A percentile compares a stretch with the other conserved stretches of the same genome.
phyloP scores from a whole-genome alignment of 2,888 invertebrate genomes.

The Microctonus hyperodae region DNA sequence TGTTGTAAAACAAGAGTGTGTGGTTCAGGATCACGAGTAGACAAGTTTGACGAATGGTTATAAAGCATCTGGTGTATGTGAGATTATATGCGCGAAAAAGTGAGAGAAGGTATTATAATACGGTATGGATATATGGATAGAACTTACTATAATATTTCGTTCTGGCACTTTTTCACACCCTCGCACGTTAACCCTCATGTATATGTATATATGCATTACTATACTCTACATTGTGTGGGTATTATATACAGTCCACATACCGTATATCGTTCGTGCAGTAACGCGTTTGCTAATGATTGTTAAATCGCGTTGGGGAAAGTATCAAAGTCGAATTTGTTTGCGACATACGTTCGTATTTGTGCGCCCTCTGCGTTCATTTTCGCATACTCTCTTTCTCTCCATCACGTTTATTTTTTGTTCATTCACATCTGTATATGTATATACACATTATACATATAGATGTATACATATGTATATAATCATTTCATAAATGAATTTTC shows the following conservation, averaged over 20 bases:
- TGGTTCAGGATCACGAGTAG: constrained; percentile 5
- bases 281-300: constrained; percentile 41
- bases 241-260: neutral
- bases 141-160: constrained; percentile 28
- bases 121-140: neutral
- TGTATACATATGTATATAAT: neutral
- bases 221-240: constrained; percentile 3
- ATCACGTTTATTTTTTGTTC: neutral
- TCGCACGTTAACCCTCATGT: constrained; percentile 19
- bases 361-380: neutral
- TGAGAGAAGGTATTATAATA: constrained; percentile 8
- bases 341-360: constrained; percentile 28
- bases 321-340: constrained; percentile 52
- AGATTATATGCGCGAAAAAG: neutral
- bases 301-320: constrained; percentile 43
- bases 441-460: no score
- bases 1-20: constrained; percentile 24
- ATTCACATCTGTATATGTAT: neutral
- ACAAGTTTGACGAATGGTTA: constrained; percentile 18
- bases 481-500: neutral
- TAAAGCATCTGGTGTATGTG: constrained; percentile 17
- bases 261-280: constrained; percentile 1
- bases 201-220: constrained; percentile 5
- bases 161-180: constrained; percentile 23
- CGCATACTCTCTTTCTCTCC: neutral